Evolutionary conservation across 2,113 vertebrate genomes (phyloP).

Genomic region (Chlamydotis undulata): DNA sequence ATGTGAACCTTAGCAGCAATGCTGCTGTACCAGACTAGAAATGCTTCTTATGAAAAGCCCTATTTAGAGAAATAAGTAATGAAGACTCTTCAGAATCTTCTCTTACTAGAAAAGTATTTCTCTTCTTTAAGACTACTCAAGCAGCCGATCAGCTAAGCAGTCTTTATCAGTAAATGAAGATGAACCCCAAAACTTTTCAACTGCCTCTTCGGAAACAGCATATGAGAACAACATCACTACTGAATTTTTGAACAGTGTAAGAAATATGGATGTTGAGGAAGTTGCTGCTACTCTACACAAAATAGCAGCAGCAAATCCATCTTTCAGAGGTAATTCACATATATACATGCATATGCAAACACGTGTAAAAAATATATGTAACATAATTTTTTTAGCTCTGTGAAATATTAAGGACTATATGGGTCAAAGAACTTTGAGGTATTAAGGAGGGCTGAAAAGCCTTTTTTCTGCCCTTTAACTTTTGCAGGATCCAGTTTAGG

Average conservation of each 20-base stretch:
- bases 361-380: neutral
- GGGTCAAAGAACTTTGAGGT: neutral
- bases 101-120: neutral
- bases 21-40: neutral
- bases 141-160: neutral
- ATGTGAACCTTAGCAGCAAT: neutral
- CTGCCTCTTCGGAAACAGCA: neutral
- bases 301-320: constrained; percentile 61
- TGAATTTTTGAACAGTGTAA: constrained; percentile 61
- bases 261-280: constrained; percentile 61
- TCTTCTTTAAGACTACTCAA: neutral
- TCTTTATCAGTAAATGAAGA: neutral
- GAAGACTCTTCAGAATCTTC: neutral
- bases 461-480: neutral
- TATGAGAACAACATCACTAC: constrained; percentile 1
- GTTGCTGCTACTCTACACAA: constrained; percentile 49
- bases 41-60: neutral
- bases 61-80: neutral
- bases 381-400: neutral
- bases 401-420: neutral
- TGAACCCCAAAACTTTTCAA: neutral
- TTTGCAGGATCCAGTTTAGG: neutral
- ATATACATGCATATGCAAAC: neutral
- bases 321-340: constrained; percentile 59
- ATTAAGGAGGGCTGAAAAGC: neutral